Evolutionary conservation across 2,797 vertebrate species (phyloP), one percentile per base, ranked within the genome.

Genomic region (Taenioides sp.): DNA sequence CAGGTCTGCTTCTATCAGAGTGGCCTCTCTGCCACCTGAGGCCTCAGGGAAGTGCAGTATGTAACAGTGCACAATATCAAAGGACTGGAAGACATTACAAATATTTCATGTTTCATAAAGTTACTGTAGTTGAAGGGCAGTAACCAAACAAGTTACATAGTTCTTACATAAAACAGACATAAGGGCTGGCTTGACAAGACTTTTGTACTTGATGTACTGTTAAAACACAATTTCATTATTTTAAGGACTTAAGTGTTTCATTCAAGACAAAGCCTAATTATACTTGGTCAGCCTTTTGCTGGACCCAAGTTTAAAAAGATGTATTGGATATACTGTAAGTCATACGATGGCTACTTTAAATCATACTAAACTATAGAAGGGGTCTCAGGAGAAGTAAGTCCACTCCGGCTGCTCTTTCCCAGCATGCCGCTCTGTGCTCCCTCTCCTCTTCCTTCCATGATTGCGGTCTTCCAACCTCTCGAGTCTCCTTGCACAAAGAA

Each of bases 1-100:
- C 70, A 70, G 85, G 75, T 80, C 64, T 61, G 72, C 79, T 86
- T 87, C 85, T 88, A 83, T 88, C 87, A 92, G 77, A 89, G 90
- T 79, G 87, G 80, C 80, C 79, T 80, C 40, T 70, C 58, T n/a
- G 80, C 80, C 89, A 92, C 89, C 90, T 92, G 90, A 72, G 86
- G 87, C 85, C 88, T 79, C 70, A 69, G 79, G 80, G 80, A 87
- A 80, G 81, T 82, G 81, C 89, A 88, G 88, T 78, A 84, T 83
- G 76, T 79, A 67, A 78, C 82, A 67, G 49, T 47, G 69, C 65
- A 67, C 77, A 87, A 86, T 85, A 69, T 60, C 85, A 73, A 70
- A 87, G 77, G 78, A 9, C 7, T 9, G 22, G 43, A 28, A 49
- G 7, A 65, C 16, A 65, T n/a, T n/a, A 62, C 20, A 10, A 18